Base-by-base conservation (phyloP, 2,797 vertebrate genomes). In the Cryptoprocta ferox region DNA sequence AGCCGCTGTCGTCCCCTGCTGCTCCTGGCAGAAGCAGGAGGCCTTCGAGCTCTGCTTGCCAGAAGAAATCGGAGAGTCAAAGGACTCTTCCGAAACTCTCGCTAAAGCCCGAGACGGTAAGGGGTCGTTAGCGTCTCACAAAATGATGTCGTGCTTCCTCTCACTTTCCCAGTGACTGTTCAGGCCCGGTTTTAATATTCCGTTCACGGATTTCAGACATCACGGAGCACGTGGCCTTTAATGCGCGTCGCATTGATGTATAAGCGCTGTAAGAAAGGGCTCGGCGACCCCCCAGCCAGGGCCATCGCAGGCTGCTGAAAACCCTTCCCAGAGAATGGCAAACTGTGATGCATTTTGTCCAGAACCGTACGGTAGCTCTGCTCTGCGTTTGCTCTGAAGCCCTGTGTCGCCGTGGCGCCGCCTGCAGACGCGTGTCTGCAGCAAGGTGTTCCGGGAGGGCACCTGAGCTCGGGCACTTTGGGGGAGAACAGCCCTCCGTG, bases 231-330 rank as follows among this genome's bases (percentile, higher is more conserved):
- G 11, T 24, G 26, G 37, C 50, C 88, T 92, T 61, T 68, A 70
- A 70, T 0, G 18, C 84, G 83, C 39, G 24, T 94, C 91, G 39
- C 8, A 14, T 97, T 92, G 92, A 78, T 59, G 56, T 21, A 75
- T 48, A 91, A 86, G 35, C 32, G 56, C n/a, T 59, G 16, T 68
- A 78, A 16, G 70, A 94, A 96, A 91, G 82, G 59, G 68, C 42
- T 68, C n/a, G 39, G 26, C 30, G 96, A 95, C 32, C 95, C 32
- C 32, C 82, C 93, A 95, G 35, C 39, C 91, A 98, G 61, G 39
- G 80, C 66, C 56, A 12, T 37, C 56, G 6, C 13, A 81, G 89
- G 30, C 75, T 63, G 82, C 45, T 26, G 39, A 94, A 86, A 56
- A 56, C 21, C 7, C 39, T 66, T 98, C 35, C 15, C 88, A 95